phyloP scores from a whole-genome alignment of 1,140 invertebrate genomes.

The Batillaria attramentaria region DNA sequence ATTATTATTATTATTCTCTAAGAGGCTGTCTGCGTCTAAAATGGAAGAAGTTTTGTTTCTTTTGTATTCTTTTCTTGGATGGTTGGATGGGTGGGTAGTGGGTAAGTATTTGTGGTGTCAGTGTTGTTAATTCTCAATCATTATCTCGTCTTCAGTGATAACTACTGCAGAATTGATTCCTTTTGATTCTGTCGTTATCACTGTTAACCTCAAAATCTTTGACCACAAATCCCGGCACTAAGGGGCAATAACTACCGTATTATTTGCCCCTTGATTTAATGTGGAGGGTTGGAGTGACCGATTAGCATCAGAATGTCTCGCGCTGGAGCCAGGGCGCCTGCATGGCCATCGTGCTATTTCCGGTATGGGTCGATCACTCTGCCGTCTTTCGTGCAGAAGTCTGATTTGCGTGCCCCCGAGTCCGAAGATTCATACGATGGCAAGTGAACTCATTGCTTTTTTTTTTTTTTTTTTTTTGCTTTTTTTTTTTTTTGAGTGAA shows the following conservation, averaged over 20 bases:
- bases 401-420: background rate
- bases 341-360: slow-evolving; percentile 1
- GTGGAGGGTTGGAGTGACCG: background rate
- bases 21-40: too few species aligned
- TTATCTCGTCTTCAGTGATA: too few species aligned
- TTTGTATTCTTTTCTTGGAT: too few species aligned
- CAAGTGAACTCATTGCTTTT: background rate
- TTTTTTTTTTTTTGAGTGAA: background rate
- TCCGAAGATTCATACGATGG: background rate
- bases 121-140: too few species aligned
- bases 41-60: too few species aligned
- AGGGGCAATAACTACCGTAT: slow-evolving; percentile 13
- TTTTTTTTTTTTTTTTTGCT: background rate
- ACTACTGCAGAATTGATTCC: too few species aligned
- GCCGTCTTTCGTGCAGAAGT: background rate
- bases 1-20: too few species aligned
- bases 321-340: background rate
- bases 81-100: too few species aligned
- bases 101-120: too few species aligned
- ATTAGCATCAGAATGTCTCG: slow-evolving; percentile 9
- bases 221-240: too few species aligned
- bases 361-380: background rate
- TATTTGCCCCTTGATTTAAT: background rate
- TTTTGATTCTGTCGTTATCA: too few species aligned
- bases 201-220: too few species aligned